Evolutionary conservation across 1,140 invertebrate species (phyloP), one percentile per base, ranked within the genome.

Genomic region (Elysia chlorotica): DNA sequence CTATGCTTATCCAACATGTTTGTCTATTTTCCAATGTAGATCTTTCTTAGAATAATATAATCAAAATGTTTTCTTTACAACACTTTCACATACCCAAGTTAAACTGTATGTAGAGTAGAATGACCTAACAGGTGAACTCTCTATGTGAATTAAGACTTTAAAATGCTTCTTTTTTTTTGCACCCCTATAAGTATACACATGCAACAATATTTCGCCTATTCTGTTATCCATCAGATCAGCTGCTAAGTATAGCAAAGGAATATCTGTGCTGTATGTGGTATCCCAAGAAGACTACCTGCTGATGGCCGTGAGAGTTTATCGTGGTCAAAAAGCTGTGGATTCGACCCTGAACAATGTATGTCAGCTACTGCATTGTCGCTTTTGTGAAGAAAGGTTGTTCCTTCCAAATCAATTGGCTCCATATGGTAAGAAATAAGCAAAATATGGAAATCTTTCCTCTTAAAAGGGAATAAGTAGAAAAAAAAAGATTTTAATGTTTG

Each of bases 331-430:
- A 83, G n/a, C 61, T 76, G 17, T 77, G 33, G 57, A 76, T 14
- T 17, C 36, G 25, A 38, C 69, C 17, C 21, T 71, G n/a, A 48
- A 31, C 25, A 31, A 81, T 33, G 73, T 88, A 4, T 69, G 78
- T 23, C 65, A 71, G 17, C 41, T 87, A 5, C 71, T 87, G 23
- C 83, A 87, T 73, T 88, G 87, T 74, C 81, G 79, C 66, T 79
- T 87, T 25, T 88, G 87, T 83, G 86, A 87, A 71, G 85, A 88
- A 70, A 76, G 85, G 62, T 78, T 75, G 4, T 85, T 87, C 71
- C 78, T 78, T 59, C 85, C 84, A 2, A 38, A 78, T n/a, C 72
- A 77, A 53, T 70, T 79, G 17, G 78, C 82, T 30, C 81, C 81
- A 17, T 31, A 79, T 36, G 85, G 85, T 85, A 78, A 74, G 77